Conservation (phyloP, 2,113 vertebrate genomes). For the Aythya baeri region DNA sequence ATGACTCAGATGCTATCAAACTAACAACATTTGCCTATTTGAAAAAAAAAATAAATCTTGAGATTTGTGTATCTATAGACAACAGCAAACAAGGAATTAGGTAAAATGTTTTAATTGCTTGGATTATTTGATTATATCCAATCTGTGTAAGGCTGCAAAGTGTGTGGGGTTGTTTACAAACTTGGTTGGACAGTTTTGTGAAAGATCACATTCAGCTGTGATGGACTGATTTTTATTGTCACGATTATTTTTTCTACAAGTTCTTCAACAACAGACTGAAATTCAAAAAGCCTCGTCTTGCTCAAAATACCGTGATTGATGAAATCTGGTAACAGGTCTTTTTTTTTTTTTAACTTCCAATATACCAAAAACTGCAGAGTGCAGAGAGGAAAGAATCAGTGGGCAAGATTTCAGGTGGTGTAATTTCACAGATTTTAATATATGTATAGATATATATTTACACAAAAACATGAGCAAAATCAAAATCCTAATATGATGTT, state of each 20-base stretch:
- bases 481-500: neutral
- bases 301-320: neutral
- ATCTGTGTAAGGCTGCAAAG: neutral
- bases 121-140: neutral
- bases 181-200: neutral
- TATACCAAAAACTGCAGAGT: neutral
- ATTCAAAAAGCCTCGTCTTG: slow-evolving; percentile 9
- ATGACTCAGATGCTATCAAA: neutral
- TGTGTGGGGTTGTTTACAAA: slow-evolving; percentile 3
- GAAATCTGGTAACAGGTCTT: neutral
- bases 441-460: neutral
- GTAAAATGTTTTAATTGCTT: neutral
- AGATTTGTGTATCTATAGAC: neutral
- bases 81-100: neutral
- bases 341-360: neutral
- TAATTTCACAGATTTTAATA: neutral
- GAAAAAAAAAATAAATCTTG: no score
- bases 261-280: neutral
- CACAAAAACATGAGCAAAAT: neutral
- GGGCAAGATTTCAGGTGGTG: neutral
- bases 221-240: neutral
- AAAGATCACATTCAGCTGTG: neutral
- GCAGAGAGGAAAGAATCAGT: neutral
- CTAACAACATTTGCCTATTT: neutral
- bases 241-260: neutral